These are phyloP conservation scores for Scaptomyza flava DNA, from an alignment of 2,888 invertebrate genomes.

Conservation along the genomic window DNA sequence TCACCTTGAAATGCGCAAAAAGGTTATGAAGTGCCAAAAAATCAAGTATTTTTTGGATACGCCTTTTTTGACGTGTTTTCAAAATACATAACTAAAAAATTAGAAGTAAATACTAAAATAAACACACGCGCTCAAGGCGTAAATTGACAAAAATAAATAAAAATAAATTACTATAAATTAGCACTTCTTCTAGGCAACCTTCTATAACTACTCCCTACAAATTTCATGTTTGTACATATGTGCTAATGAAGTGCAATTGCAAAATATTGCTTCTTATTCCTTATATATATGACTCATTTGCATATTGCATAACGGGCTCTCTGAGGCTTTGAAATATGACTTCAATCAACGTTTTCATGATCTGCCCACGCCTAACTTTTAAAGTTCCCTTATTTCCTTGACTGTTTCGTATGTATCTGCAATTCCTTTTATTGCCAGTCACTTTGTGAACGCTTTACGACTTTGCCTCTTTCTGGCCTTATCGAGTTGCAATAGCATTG, in stretches of 20 bases:
- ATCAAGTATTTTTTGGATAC: constrained; percentile 23
- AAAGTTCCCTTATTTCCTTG: constrained; percentile 18
- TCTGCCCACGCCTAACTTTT: constrained; percentile 56
- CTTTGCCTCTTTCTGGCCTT: constrained; percentile 18
- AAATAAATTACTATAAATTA: constrained; percentile 69
- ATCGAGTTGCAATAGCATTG: constrained; percentile 38
- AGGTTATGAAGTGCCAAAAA: constrained; percentile 10
- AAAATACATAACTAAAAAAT: constrained; percentile 10
- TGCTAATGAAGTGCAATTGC: constrained; percentile 50
- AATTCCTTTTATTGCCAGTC: constrained; percentile 57
- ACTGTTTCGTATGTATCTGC: constrained; percentile 16
- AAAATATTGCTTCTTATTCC: constrained; percentile 7
- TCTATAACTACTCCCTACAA: constrained; percentile 2
- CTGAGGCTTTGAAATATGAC: constrained; percentile 41
- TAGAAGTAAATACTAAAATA: constrained; percentile 17
- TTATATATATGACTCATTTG: constrained; percentile 58
- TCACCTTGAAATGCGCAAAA: constrained; percentile 67
- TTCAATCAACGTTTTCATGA: constrained; percentile 62
- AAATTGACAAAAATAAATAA: constrained; percentile 58
- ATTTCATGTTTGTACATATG: too few species aligned
- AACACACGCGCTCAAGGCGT: constrained; percentile 8
- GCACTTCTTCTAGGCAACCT: constrained; percentile 22
- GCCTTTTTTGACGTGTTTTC: constrained; percentile 7
- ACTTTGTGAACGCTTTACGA: constrained; percentile 48
- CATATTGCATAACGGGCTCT: constrained; percentile 56